These are phyloP conservation scores for Hydractinia echinata DNA, from an alignment of 30 jellyfish, hydroid and myxozoan species.

Conservation along the genomic window DNA sequence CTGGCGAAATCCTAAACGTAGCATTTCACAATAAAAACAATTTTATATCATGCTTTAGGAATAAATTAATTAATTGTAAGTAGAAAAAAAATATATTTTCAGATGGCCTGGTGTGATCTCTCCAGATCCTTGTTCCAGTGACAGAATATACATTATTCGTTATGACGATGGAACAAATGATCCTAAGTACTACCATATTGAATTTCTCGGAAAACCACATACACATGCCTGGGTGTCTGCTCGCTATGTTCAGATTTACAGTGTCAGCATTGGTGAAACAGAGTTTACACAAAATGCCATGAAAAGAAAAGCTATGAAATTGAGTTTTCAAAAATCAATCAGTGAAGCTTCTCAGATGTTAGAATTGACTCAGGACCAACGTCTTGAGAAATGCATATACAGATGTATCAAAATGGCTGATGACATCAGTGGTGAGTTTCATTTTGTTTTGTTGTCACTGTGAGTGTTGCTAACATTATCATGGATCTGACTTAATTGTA, in stretches of 20 bases:
- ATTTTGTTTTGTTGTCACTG: no score
- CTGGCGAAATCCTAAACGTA: no score
- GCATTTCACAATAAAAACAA: no score
- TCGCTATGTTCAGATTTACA: constrained; percentile 22
- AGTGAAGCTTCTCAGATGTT: constrained; percentile 20
- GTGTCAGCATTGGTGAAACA: constrained; percentile 4
- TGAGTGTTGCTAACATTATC: no score
- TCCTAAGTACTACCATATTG: constrained; percentile 34
- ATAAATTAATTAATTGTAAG: no score
- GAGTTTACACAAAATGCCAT: constrained; percentile 4
- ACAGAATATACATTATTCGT: constrained; percentile 16
- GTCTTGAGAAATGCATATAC: constrained; percentile 2
- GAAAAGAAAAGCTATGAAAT: constrained; percentile 1
- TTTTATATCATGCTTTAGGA: no score
- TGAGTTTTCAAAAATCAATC: neutral
- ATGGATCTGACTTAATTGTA: no score
- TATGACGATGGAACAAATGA: constrained; percentile 35
- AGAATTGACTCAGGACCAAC: constrained; percentile 14
- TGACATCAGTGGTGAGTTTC: no score
- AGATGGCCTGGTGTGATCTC: constrained; percentile 35
- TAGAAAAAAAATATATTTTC: no score
- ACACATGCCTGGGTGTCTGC: constrained; percentile 41
- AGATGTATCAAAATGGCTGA: neutral
- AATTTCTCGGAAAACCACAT: constrained; percentile 33
- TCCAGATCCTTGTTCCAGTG: constrained; percentile 20